phyloP scores from a whole-genome alignment of 2,888 invertebrate species.

The Mythimna impura region DNA sequence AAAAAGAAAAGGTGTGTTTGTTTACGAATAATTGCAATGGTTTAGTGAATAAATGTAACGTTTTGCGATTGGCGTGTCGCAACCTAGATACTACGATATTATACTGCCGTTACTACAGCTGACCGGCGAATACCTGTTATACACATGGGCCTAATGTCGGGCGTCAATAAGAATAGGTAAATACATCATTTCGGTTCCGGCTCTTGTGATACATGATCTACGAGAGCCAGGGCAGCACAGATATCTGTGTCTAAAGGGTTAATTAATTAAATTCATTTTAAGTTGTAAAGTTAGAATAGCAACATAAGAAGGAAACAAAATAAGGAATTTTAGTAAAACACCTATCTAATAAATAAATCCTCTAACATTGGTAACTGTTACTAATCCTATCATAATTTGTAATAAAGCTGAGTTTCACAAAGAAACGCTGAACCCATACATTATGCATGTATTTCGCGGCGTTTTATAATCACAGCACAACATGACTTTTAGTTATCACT shows the following conservation, averaged over 20 bases:
- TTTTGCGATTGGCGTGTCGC: slow-evolving; percentile 27
- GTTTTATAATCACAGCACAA: slow-evolving; percentile 12
- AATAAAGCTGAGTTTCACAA: neutral
- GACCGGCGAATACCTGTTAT: slow-evolving; percentile 12
- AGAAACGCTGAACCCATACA: slow-evolving; percentile 2
- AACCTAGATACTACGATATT: slow-evolving; percentile 35
- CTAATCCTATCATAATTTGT: neutral
- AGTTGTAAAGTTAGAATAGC: neutral
- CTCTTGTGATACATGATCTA: neutral
- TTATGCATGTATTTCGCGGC: slow-evolving; percentile 24
- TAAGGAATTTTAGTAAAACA: neutral
- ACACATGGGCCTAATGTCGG: slow-evolving; percentile 2
- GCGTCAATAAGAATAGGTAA: neutral
- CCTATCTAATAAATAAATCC: no score
- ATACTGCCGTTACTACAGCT: slow-evolving; percentile 26
- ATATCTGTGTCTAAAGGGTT: neutral
- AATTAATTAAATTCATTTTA: neutral
- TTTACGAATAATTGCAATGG: slow-evolving; percentile 37
- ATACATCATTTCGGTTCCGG: neutral
- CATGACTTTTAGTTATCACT: slow-evolving; percentile 21
- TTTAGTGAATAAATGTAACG: slow-evolving; percentile 48
- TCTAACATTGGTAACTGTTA: neutral
- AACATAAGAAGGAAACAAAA: neutral
- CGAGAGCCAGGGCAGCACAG: neutral
- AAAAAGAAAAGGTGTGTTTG: slow-evolving; percentile 43